Base-by-base conservation (phyloP, 2,888 invertebrate genomes). In the Phaonia tiefii region DNA sequence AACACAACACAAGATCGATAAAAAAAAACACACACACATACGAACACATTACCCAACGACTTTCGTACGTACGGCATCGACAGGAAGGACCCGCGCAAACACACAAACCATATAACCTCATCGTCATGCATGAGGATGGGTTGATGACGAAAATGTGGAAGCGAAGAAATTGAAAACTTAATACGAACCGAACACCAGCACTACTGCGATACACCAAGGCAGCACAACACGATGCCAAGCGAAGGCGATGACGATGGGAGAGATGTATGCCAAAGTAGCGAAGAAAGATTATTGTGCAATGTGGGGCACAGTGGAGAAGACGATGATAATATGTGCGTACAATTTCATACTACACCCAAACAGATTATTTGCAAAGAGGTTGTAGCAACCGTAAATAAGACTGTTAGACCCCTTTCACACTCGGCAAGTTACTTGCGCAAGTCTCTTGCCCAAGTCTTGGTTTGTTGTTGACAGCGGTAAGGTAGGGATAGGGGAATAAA, bases 1-100 rank as follows among this genome's bases (percentile, higher is more conserved):
- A 80, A 65, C 71, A 65, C 31, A 5, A 31, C 74, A 75, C 78
- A 81, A 81, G 81, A 81, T 81, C 81, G 81, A 81, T 81, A 81
- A 81, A 81, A 75, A 75, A 66, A 75, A 58, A 37, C 15, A 66
- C 44, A 37, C 46, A 51, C 42, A 69, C 46, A 58, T 15, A 20
- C 10, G 26, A n/a, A 74, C 44, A 15, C 31, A 60, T 44, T 25
- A 26, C 46, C 44, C 13, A 17, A 56, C 54, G 4, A 51, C 37
- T 37, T 37, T 37, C 5, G 5, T 37, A n/a, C 46, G n/a, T n/a
- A 56, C 11, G 54, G 11, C 22, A 56, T 25, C 11, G 1, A 56
- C 58, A 58, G 58, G 58, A 58, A 58, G 58, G 31, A 31, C 58
- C 31, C 58, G 15, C 58, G 31, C 58, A 31, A 8, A 31, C 17